A percentile compares a stretch with the other conserved stretches of the same genome.
Evolutionary conservation across 2,797 vertebrate genomes (phyloP).

Genomic region (Pangasius mekongensis): DNA sequence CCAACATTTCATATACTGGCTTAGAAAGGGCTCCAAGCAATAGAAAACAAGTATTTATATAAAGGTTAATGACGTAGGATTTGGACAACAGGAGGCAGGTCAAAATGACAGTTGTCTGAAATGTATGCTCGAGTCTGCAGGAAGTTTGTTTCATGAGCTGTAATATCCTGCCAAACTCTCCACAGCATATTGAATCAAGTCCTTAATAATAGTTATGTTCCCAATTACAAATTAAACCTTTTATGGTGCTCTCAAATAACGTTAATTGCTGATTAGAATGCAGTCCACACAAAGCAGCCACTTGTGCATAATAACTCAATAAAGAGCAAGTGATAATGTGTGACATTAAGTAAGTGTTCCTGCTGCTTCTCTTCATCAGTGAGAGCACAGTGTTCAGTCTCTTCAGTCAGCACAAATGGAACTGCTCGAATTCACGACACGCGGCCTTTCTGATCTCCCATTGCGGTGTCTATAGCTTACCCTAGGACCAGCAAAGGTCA

Average conservation of each 20-base stretch:
- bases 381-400: conserved; percentile 67
- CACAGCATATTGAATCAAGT: conserved; percentile 78
- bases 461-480: not conserved
- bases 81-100: not conserved
- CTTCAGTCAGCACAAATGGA: conserved; percentile 74
- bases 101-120: conserved; percentile 37
- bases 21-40: conserved; percentile 35
- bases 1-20: conserved; percentile 46
- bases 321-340: conserved; percentile 90
- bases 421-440: conserved; percentile 73
- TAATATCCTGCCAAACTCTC: conserved; percentile 64
- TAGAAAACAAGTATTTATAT: not conserved
- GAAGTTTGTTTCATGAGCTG: conserved; percentile 66
- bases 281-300: conserved; percentile 87
- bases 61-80: conserved; percentile 10
- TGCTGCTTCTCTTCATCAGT: conserved; percentile 83
- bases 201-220: conserved; percentile 83
- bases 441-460: conserved; percentile 57
- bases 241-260: conserved; percentile 86
- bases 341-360: conserved; percentile 91
- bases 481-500: not conserved
- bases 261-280: conserved; percentile 96
- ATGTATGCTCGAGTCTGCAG: conserved; percentile 57
- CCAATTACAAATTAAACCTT: conserved; percentile 89
- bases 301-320: conserved; percentile 95